Conservation (phyloP, 2,797 vertebrate species). For the Gymnopithys bicolor region DNA sequence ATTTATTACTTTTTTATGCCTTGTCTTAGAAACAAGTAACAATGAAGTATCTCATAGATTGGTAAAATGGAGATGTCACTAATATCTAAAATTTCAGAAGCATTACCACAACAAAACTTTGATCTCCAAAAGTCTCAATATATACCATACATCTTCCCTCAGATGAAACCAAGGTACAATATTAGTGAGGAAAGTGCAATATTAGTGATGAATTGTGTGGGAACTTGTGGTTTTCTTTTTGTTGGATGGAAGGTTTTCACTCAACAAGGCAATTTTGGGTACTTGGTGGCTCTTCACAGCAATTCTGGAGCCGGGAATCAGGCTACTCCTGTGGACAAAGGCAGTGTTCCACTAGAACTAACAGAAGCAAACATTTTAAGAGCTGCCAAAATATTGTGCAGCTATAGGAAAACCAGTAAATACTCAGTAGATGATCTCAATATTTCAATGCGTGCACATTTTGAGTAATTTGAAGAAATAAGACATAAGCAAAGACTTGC, state of each 20-base stretch:
- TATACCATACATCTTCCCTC: background rate
- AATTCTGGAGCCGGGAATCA: background rate
- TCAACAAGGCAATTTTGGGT: background rate
- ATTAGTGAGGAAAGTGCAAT: too few relatives aligned
- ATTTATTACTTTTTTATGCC: background rate
- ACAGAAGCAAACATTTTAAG: background rate
- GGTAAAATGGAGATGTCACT: background rate
- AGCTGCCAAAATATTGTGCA: background rate
- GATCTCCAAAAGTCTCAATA: background rate
- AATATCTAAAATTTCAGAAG: background rate
- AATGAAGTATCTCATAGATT: background rate
- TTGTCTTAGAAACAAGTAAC: background rate
- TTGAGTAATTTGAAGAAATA: slow-evolving; percentile 16
- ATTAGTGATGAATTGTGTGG: background rate
- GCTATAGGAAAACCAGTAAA: slow-evolving; percentile 39
- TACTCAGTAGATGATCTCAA: background rate
- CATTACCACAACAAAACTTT: background rate
- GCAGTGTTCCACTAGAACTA: background rate
- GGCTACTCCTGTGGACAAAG: background rate
- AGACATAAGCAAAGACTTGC: background rate
- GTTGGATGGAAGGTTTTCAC: background rate
- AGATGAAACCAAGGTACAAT: background rate
- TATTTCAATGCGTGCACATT: slow-evolving; percentile 8
- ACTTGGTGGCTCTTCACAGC: background rate
- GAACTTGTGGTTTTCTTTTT: background rate